Percentiles rank a stretch among this genome's conserved stretches.
These are phyloP conservation scores for Amphiura filiformis DNA, from an alignment of 35 echinoderm and acorn worm genomes.

Conservation along the genomic window DNA sequence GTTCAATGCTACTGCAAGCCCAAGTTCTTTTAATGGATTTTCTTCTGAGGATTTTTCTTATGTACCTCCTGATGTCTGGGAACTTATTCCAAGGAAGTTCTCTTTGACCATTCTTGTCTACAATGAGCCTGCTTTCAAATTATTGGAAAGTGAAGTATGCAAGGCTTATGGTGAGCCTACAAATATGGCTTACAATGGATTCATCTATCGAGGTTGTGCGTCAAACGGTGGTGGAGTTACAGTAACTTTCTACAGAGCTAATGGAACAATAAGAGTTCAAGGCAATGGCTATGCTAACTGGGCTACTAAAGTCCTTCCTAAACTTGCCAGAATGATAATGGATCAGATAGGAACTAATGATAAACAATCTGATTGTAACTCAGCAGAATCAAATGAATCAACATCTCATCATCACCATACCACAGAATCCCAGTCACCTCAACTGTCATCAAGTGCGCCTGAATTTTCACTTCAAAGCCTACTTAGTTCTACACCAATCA, in stretches of 20 bases:
- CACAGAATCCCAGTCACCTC: no score
- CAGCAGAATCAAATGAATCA: no score
- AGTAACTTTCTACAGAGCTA: neutral
- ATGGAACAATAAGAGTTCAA: neutral
- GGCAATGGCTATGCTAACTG: neutral
- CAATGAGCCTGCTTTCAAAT: neutral
- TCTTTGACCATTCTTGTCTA: neutral
- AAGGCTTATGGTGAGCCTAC: neutral
- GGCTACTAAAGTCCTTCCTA: neutral
- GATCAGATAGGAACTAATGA: neutral
- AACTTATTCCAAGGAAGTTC: neutral
- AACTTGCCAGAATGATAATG: no score
- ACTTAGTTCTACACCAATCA: no score
- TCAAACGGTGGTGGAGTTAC: neutral
- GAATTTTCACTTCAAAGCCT: no score
- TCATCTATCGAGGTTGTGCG: neutral
- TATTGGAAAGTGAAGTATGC: neutral
- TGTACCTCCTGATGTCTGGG: neutral
- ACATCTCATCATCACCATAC: no score
- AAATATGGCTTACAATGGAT: neutral
- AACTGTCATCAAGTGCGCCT: no score
- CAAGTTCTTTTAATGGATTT: neutral
- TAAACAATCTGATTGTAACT: no score
- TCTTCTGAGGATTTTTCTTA: neutral
- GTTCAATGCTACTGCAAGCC: no score